Base-by-base conservation (phyloP, 92 coral and sea anemone genomes). In the Umimayanthus kanabou region DNA sequence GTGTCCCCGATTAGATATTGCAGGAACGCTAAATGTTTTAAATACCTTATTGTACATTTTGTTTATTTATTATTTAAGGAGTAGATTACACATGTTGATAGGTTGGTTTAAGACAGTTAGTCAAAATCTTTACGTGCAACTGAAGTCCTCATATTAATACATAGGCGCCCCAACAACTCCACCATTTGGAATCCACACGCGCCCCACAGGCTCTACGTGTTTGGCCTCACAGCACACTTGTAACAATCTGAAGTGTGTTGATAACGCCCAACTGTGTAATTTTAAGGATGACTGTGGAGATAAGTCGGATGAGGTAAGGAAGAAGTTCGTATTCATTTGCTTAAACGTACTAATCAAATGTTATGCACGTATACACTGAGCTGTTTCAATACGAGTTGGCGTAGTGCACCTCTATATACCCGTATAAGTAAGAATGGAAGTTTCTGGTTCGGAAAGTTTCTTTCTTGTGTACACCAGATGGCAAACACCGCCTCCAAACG, bases 141-240 rank as follows among this genome's bases (percentile, higher is more conserved):
- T 61, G 8, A 23, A 18, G 25, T 61, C 25, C 18, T 10, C 20
- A 9, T 86, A 4, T 74, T 64, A 82, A 28, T 47, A 42, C 65
- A 43, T 53, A 97, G 99, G 99, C 39, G 94, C 93, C 72, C 99
- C 99, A 16, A 91, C 97, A 25, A 77, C 97, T 9, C 91, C 99
- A 26, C 99, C 99, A 15, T 97, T 97, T 83, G 99, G 99, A 47
- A 94, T 96, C 74, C 99, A 97, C 94, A 92, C 99, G 11, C 95
- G 99, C 25, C 99, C 99, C 5, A 91, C 99, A 43, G 95, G 94
- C 15, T 92, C 99, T 4, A 78, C 96, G 11, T 97, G 99, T 55
- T 89, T 92, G 50, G 78, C 95, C 2, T 90, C 95, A 50, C 98
- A 97, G 80, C 91, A 89, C 85, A 96, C 92, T 28, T 97, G 99